Evolutionary conservation across 2,888 invertebrate genomes (phyloP), one percentile per base, ranked within the genome.

Genomic region (Eumerus sabulonum): DNA sequence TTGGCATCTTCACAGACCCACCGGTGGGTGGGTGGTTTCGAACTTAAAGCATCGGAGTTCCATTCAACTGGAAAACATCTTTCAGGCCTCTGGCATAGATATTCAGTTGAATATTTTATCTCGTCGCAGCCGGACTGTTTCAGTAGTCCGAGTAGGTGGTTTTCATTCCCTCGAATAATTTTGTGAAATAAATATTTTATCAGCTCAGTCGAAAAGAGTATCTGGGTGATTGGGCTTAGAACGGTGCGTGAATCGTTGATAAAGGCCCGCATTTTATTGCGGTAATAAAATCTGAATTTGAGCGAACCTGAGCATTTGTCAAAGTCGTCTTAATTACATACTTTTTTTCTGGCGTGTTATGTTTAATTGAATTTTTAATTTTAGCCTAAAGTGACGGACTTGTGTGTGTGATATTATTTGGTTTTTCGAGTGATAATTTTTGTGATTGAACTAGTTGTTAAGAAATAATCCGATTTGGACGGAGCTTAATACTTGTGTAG

Each of bases 51-150:
- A 27, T 27, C 11, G 47, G 66, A 47, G 40, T 66, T 18, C 17
- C 48, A 54, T 56, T 47, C 35, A 62, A 59, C 36, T 27, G 38
- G 64, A 44, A 47, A 64, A 45, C 45, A 56, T 45, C 66, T 66
- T 56, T 19, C 44, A 40, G 19, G 27, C 40, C 5, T 35, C 42
- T 60, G 27, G 59, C 67, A 68, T 59, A 50, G 54, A 56, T 62
- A 50, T 64, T 79, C 74, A 79, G 79, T 79, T 62, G 64, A 68
- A 51, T 56, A 70, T 59, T 70, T 70, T 54, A 70, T 66, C 66
- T 74, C 74, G 74, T 60, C 35, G 59, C 44, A 60, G 54, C 68
- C 74, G 74, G 76, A 53, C 72, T 66, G 50, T 47, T 56, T 57
- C 35, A 12, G 40, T n/a, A 3, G 45, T 71, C 56, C 38, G 51